Evolutionary conservation across 1,140 invertebrate species (phyloP), one percentile per base, ranked within the genome.

Genomic region (Drosophila bipectinata): DNA sequence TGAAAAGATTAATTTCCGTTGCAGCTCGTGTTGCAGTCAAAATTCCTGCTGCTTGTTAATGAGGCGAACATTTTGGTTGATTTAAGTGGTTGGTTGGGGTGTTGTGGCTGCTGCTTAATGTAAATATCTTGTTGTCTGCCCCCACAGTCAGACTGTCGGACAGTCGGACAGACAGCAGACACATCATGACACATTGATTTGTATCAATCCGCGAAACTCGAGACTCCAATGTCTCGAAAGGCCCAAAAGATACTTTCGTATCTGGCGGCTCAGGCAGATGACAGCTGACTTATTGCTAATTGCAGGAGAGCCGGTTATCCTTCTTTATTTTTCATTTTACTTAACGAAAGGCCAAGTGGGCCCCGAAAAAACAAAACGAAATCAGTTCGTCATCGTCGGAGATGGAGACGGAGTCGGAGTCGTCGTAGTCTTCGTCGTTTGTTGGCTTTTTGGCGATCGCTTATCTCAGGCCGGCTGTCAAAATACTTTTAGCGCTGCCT

Each of bases 221-320:
- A 53, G 21, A 21, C 21, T 21, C 21, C 21, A 21, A 21, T 21
- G 21, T 21, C 21, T 21, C 3, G 21, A 21, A 21, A 21, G 21
- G 3, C 5, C 41, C n/a, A 6, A 44, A 44, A 82, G 80, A 83
- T 84, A 84, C 72, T 75, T 79, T 75, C 45, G 45, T 55, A 26
- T 47, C 60, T 24, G 48, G 48, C 54, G 62, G 26, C 34, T 39
- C 18, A 26, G 45, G 8, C 53, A 66, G 64, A 77, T 85, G 82
- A 87, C 82, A 85, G 83, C 82, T 87, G 82, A 87, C 82, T 87
- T 88, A 87, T 87, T 88, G 82, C 82, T 87, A 87, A 87, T 87
- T 87, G 82, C 83, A 78, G 77, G 49, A 74, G 47, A 63, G 54
- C 73, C 56, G 58, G 24, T 45, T 18, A 21, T 47, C 18, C 44